Conservation (phyloP, 2,797 vertebrate species). For the Myotis vivesi region DNA sequence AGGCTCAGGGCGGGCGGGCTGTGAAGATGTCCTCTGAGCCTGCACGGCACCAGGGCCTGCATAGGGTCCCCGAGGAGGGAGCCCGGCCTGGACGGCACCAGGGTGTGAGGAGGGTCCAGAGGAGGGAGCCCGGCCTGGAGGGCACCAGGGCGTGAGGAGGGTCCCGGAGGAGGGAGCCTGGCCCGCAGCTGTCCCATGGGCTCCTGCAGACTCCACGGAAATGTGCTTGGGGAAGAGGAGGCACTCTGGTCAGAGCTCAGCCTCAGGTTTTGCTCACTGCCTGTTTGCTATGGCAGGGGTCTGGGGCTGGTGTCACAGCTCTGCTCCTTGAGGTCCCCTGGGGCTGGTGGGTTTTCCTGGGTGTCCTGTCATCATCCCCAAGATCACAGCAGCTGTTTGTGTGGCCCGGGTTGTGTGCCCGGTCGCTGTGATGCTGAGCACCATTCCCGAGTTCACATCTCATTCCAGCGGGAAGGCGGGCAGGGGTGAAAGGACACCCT, state of each 20-base stretch:
- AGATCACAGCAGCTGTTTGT: too few species aligned
- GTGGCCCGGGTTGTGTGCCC: too few species aligned
- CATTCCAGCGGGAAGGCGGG: neutral
- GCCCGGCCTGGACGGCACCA: accelerated
- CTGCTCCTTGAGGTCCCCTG: neutral
- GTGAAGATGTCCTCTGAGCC: neutral
- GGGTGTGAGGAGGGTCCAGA: neutral
- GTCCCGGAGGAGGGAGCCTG: neutral
- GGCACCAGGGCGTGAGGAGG: accelerated
- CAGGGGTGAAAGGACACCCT: neutral
- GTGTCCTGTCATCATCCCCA: neutral
- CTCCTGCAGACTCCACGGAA: accelerated
- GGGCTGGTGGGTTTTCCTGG: neutral
- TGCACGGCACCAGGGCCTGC: accelerated
- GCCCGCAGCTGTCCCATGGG: accelerated
- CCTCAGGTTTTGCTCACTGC: neutral
- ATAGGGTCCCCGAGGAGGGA: neutral
- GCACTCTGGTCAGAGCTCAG: accelerated
- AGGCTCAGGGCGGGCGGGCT: accelerated
- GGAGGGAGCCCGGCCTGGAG: neutral
- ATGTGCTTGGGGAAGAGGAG: accelerated
- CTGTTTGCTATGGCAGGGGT: neutral
- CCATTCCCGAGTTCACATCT: neutral
- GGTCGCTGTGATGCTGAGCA: neutral
- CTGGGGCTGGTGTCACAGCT: neutral